These are phyloP conservation scores for Chaenogobius annularis DNA, from an alignment of 2,113 vertebrate species.

Conservation along the genomic window DNA sequence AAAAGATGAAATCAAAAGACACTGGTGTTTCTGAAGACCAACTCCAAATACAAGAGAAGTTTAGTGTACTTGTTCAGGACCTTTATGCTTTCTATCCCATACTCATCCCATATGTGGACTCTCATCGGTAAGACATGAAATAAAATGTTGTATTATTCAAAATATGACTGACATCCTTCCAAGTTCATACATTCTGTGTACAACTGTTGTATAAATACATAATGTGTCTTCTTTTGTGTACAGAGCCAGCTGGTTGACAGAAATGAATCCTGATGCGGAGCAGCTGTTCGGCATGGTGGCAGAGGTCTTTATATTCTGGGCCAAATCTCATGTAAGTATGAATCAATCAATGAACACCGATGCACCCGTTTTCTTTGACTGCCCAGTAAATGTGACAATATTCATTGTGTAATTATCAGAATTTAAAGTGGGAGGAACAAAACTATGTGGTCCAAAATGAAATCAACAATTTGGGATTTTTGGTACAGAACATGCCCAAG, in stretches of 20 bases:
- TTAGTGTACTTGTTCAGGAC: constrained; percentile 88
- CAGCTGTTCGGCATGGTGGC: constrained; percentile 92
- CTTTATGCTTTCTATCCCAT: constrained; percentile 95
- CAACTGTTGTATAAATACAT: constrained; percentile 10
- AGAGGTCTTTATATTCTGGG: constrained; percentile 94
- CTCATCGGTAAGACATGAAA: constrained; percentile 81
- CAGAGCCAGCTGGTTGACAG: constrained; percentile 90
- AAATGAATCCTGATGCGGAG: constrained; percentile 85
- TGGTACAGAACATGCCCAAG: constrained; percentile 89
- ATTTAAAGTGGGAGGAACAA: constrained; percentile 97
- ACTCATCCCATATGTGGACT: constrained; percentile 92
- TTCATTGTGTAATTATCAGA: constrained; percentile 70
- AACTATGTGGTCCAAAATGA: constrained; percentile 96
- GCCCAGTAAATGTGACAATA: neutral
- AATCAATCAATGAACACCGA: neutral
- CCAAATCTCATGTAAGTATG: constrained; percentile 90
- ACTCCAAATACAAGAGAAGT: constrained; percentile 90
- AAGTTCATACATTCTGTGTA: constrained; percentile 6
- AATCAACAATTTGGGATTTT: constrained; percentile 92
- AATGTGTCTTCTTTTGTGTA: constrained; percentile 35
- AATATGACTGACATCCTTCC: neutral
- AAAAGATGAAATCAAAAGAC: constrained; percentile 86
- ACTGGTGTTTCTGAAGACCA: constrained; percentile 87
- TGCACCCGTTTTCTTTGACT: neutral
- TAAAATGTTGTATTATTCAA: neutral